Base-by-base conservation (phyloP, 2,797 vertebrate genomes). In the Scleropages formosus region DNA sequence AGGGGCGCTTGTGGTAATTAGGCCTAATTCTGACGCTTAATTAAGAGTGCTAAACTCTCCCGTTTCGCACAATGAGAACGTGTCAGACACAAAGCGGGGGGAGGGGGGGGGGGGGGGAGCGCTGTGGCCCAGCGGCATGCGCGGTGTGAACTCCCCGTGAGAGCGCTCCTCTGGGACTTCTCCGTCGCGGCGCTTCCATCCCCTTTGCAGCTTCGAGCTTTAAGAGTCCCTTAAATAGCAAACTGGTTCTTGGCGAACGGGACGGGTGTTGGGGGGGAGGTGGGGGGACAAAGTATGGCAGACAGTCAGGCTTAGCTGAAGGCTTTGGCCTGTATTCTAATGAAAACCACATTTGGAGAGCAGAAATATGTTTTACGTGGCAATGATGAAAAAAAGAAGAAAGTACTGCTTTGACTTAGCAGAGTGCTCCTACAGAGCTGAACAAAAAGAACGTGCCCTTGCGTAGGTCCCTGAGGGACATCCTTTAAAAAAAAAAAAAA, bases 11-110 rank as follows among this genome's bases (percentile, higher is more conserved):
- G 78, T 76, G 77, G 82, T 85, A 93, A 92, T 93, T 92, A 59
- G 74, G 63, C 51, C 31, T 89, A 85, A 80, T 84, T 79, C 80
- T 91, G 90, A 90, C 89, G 88, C 88, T 92, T 92, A 91, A 93
- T 31, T 31, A 61, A 74, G 63, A 73, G 63, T 60, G 72, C 24
- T 53, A 69, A 72, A 79, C 59, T 9, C 20, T 15, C 1, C 27
- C 47, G 61, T 64, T 75, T 73, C 51, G 53, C 46, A 47, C 39
- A 58, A 44, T 8, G 91, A 91, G 91, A 90, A 85, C 88, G 73
- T 76, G 74, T 86, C 87, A 22, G 44, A 47, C 16, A 85, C 82
- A 78, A 80, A 82, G 86, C 83, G 72, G 83, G 49, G n/a, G n/a
- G 39, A 46, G 16, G 4, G 27, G 27, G 59, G 27, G 51, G 82